phyloP scores from a whole-genome alignment of 2,888 invertebrate genomes.

The Caenorhabditis afra region DNA sequence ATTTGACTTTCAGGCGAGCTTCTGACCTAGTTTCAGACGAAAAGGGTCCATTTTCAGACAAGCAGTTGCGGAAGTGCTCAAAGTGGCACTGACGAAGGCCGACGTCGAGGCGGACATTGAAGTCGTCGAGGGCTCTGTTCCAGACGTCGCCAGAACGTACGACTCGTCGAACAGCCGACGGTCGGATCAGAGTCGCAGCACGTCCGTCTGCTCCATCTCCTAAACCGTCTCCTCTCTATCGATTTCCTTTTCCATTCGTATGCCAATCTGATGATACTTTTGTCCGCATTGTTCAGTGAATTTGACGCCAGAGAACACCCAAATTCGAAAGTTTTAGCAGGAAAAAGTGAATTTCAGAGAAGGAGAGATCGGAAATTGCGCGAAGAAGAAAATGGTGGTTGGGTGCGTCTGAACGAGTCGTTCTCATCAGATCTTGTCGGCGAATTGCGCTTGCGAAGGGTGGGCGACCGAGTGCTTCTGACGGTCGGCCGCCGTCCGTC shows the following conservation, averaged over 20 bases:
- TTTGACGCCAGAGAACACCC: background rate
- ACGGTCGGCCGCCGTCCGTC: slow-evolving; percentile 50
- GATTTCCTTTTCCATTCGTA: background rate
- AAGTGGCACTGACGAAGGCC: slow-evolving; percentile 85
- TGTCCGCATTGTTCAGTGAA: slow-evolving; percentile 11
- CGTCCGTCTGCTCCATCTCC: slow-evolving; percentile 51
- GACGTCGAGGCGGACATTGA: slow-evolving; percentile 86
- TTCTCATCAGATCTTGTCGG: slow-evolving; percentile 57
- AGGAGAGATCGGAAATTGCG: slow-evolving; percentile 8
- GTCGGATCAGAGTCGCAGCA: slow-evolving; percentile 47
- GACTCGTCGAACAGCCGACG: slow-evolving; percentile 12
- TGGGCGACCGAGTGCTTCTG: slow-evolving; percentile 45
- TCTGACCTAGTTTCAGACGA: slow-evolving; percentile 13
- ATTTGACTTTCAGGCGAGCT: slow-evolving; percentile 77
- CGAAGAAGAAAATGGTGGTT: background rate
- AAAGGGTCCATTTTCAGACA: slow-evolving; percentile 81
- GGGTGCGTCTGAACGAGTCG: slow-evolving; percentile 6
- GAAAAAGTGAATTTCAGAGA: background rate
- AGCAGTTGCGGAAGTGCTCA: slow-evolving; percentile 86
- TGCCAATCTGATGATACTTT: slow-evolving; percentile 5
- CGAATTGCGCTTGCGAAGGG: slow-evolving; percentile 59
- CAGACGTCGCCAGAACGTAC: slow-evolving; percentile 1
- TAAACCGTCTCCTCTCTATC: slow-evolving; percentile 20
- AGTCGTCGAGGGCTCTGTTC: slow-evolving; percentile 83
- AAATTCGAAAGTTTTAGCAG: background rate